A percentile compares a stretch with the other conserved stretches of the same genome.
These are phyloP conservation scores for Myopa tessellatipennis DNA, from an alignment of 2,888 invertebrate genomes.

Conservation along the genomic window DNA sequence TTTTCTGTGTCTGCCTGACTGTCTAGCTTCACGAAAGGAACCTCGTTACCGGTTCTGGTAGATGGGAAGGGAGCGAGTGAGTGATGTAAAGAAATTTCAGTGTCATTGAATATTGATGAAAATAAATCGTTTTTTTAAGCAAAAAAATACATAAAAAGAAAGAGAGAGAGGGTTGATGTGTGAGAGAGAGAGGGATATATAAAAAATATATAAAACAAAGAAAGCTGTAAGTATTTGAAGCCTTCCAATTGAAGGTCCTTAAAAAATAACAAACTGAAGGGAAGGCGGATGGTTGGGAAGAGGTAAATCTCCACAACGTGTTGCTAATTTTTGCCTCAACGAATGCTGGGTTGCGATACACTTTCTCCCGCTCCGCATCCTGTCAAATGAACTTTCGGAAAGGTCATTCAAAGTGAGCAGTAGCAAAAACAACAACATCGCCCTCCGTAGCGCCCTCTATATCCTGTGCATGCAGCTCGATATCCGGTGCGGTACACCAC, in stretches of 20 bases:
- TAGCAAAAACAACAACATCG: background rate
- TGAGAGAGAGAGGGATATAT: background rate
- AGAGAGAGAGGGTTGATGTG: background rate
- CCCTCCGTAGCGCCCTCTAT: background rate
- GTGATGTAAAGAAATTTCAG: constrained; percentile 31
- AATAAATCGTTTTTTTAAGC: constrained; percentile 42
- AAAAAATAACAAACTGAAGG: background rate
- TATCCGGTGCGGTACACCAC: constrained; percentile 21
- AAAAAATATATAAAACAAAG: background rate
- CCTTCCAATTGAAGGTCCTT: background rate
- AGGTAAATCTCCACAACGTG: constrained; percentile 1
- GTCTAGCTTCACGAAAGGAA: background rate
- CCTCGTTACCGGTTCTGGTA: background rate
- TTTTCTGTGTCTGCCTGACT: background rate
- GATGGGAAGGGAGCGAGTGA: background rate
- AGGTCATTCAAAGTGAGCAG: background rate
- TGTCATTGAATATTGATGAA: constrained; percentile 46
- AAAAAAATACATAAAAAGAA: constrained; percentile 17
- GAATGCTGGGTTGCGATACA: too few species aligned
- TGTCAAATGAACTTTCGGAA: background rate
- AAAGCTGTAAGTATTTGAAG: background rate
- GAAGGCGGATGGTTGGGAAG: background rate
- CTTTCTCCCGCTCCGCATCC: background rate
- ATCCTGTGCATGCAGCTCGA: constrained; percentile 16
- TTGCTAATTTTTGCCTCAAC: constrained; percentile 3